phyloP scores from a whole-genome alignment of 92 coral and sea anemone species.

The Montipora capitata region DNA sequence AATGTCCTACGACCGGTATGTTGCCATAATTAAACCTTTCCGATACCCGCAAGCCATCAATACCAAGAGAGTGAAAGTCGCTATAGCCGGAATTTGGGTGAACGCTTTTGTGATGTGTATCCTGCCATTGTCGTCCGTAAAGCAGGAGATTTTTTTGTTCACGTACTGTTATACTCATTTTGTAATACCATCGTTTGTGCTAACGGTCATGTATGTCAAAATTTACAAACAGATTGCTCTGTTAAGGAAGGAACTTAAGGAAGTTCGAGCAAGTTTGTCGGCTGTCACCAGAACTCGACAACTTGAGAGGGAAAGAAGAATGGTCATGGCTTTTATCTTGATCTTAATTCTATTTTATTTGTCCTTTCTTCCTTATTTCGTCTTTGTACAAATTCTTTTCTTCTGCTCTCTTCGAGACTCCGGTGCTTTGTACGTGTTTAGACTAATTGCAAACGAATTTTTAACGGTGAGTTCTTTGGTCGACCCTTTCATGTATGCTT shows the following conservation, averaged over 20 bases:
- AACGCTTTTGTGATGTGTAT: conserved; percentile 40
- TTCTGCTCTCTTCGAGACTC: conserved; percentile 39
- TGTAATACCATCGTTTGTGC: conserved; percentile 35
- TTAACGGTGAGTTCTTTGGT: conserved; percentile 26
- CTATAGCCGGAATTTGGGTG: conserved; percentile 31
- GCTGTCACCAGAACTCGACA: conserved; percentile 6
- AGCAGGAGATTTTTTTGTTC: conserved; percentile 28
- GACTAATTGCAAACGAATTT: conserved; percentile 21
- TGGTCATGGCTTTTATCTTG: conserved; percentile 27
- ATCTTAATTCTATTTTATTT: conserved; percentile 21
- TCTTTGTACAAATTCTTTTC: conserved; percentile 31
- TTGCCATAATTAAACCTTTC: conserved; percentile 30
- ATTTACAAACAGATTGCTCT: conserved; percentile 5
- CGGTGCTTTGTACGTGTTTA: neutral
- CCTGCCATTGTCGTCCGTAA: conserved; percentile 30
- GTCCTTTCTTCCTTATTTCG: conserved; percentile 44
- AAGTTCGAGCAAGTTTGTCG: conserved; percentile 42
- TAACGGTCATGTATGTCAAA: conserved; percentile 36
- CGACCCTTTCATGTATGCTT: conserved; percentile 50
- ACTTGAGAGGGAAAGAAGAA: conserved; percentile 33
- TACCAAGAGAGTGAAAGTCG: neutral
- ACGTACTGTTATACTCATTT: conserved; percentile 48
- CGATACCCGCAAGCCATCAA: conserved; percentile 38
- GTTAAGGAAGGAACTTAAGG: conserved; percentile 33
- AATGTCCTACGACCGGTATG: conserved; percentile 45